Base-by-base conservation (phyloP, 2,113 vertebrate genomes). In the Platichthys stellatus region DNA sequence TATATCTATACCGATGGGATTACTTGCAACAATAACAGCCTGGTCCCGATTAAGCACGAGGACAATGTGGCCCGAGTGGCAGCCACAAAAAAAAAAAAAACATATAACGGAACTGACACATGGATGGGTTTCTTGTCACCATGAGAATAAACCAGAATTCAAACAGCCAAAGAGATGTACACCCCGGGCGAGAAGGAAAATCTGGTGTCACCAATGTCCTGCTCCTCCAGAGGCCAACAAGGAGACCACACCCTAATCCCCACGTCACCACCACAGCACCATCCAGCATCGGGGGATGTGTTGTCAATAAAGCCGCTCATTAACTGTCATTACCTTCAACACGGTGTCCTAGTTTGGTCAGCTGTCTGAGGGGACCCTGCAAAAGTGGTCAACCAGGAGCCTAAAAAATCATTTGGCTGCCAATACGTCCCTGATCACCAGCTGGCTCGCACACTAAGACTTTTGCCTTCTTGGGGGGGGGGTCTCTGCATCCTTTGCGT, bases 1-100 rank as follows among this genome's bases (percentile, higher is more conserved):
- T 91, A 90, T 89, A 83, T 92, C 92, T 90, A 89, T 92, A 81
- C 82, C 69, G 61, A 82, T 86, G 86, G 85, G 86, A 92, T 92
- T 90, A 90, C 83, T 81, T 79, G 90, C 89, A 88, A 89, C 88
- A 91, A 92, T 86, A 92, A 90, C 57, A 40, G 73, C 82, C 86
- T 83, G 57, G 9, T 81, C 90, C 83, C 72, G 81, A 89, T 88
- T 89, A 83, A 76, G 78, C 86, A 79, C 82, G 79, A 45, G 15
- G 71, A 85, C 86, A 84, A 85, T 73, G 28, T 8, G n/a, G 74
- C 90, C 86, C 82, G 69, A 59, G 85, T 79, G 88, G 72, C 56
- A 7, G 20, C 49, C 72, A 10, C 51, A 11, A 67, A 60, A 28
- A 28, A 81, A 86, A 81, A 86, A 72, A 45, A 26, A 75, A 67